Evolutionary conservation across 1,140 invertebrate species (phyloP).

Genomic region (Marisa cornuarietis): DNA sequence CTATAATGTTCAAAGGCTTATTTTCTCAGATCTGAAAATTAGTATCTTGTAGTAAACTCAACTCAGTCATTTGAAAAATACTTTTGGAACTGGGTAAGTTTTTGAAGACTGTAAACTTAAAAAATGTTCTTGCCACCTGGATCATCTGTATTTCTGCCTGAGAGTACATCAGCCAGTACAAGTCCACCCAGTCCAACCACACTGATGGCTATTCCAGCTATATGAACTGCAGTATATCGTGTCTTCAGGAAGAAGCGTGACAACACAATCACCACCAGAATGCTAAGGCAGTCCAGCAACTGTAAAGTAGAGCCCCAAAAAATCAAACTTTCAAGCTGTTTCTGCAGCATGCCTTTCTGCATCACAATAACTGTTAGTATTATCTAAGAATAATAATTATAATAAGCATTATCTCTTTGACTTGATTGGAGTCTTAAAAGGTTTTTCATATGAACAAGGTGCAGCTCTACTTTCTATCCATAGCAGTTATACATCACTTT

Average conservation of each 20-base stretch:
- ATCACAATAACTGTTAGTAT: background rate
- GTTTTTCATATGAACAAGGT: background rate
- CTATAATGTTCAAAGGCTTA: too few relatives aligned
- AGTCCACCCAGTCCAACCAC: constrained; percentile 84
- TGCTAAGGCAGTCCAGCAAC: constrained; percentile 87
- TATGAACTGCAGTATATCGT: constrained; percentile 78
- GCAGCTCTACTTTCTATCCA: too few relatives aligned
- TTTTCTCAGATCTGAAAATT: background rate
- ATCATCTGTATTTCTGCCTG: constrained; percentile 40
- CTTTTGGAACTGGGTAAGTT: background rate
- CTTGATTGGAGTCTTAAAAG: too few relatives aligned
- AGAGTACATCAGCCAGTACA: constrained; percentile 80
- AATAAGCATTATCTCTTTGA: too few relatives aligned
- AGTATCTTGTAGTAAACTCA: too few relatives aligned
- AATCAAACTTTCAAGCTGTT: background rate
- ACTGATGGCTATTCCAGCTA: constrained; percentile 82
- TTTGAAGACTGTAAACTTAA: background rate
- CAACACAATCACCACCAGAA: constrained; percentile 81
- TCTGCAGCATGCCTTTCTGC: background rate
- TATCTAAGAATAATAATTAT: too few relatives aligned
- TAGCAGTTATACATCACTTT: too few relatives aligned
- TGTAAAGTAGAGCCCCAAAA: constrained; percentile 68
- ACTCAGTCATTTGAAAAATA: too few relatives aligned
- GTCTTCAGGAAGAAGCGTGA: constrained; percentile 78
- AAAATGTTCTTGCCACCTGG: constrained; percentile 13